phyloP scores from a whole-genome alignment of 2,888 invertebrate species.

The Apodemia mormo region DNA sequence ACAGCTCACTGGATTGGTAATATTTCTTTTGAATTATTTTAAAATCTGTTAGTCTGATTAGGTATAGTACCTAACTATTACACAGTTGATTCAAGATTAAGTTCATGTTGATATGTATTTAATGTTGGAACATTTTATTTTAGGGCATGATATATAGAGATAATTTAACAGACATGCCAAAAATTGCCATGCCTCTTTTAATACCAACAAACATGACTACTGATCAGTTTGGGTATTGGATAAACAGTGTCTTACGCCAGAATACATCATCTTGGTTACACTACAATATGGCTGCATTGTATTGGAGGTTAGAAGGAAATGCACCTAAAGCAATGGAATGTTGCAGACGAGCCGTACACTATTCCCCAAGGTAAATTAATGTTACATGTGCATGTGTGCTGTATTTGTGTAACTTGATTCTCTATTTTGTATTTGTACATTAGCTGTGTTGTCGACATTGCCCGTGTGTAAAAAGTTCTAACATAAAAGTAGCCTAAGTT shows the following conservation, averaged over 20 bases:
- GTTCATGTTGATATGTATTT: not conserved
- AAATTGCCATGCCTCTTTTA: conserved; percentile 50
- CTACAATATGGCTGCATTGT: conserved; percentile 89
- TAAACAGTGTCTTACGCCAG: conserved; percentile 82
- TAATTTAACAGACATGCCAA: conserved; percentile 56
- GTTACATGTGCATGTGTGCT: not conserved
- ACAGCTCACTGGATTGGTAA: too few species aligned
- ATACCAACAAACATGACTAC: conserved; percentile 57
- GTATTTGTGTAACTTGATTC: too few species aligned
- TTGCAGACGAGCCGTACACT: conserved; percentile 87
- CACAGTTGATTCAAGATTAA: not conserved
- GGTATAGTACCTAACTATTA: not conserved
- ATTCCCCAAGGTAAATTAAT: conserved; percentile 84
- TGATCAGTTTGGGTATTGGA: conserved; percentile 82
- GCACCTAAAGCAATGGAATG: conserved; percentile 91
- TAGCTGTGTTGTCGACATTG: too few species aligned
- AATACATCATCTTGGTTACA: conserved; percentile 90
- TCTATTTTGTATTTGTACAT: too few species aligned
- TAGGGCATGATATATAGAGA: conserved; percentile 63
- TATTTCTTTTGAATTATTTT: too few species aligned
- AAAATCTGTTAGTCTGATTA: too few species aligned
- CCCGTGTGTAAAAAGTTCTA: too few species aligned
- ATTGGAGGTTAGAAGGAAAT: conserved; percentile 89
- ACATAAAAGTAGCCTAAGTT: too few species aligned
- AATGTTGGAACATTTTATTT: conserved; percentile 27